These are phyloP conservation scores for Drosophila sturtevanti DNA, from an alignment of 1,140 invertebrate genomes.

Conservation along the genomic window DNA sequence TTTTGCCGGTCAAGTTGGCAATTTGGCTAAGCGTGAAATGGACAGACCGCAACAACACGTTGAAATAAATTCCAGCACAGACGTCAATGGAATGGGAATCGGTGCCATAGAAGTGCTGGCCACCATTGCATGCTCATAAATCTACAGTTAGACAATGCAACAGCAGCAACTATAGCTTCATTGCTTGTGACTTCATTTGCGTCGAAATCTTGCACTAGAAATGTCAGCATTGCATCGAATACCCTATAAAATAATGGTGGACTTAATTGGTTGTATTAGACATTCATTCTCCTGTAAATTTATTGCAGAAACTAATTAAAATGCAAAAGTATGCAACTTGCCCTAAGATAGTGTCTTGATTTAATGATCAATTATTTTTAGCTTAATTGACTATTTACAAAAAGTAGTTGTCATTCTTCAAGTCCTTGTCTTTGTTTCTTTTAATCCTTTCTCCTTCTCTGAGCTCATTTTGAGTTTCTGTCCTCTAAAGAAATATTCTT, in stretches of 20 bases:
- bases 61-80: constrained; percentile 34
- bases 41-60: constrained; percentile 51
- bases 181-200: constrained; percentile 41
- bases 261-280: background rate
- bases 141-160: constrained; percentile 56
- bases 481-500: no score
- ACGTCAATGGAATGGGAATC: constrained; percentile 27
- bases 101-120: constrained; percentile 45
- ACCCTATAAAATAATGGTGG: constrained; percentile 25
- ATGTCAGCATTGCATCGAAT: constrained; percentile 47
- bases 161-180: constrained; percentile 15
- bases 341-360: no score
- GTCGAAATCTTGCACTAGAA: constrained; percentile 47
- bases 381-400: no score
- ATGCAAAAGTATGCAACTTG: no score
- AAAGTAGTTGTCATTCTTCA: no score
- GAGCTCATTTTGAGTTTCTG: no score
- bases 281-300: background rate
- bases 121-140: constrained; percentile 58
- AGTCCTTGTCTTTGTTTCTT: no score
- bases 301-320: no score
- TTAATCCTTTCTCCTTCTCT: no score
- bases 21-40: constrained; percentile 80
- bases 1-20: constrained; percentile 75
- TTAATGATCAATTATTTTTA: no score